These are phyloP conservation scores for Melipona beecheii DNA, from an alignment of 2,888 invertebrate genomes.

Conservation along the genomic window DNA sequence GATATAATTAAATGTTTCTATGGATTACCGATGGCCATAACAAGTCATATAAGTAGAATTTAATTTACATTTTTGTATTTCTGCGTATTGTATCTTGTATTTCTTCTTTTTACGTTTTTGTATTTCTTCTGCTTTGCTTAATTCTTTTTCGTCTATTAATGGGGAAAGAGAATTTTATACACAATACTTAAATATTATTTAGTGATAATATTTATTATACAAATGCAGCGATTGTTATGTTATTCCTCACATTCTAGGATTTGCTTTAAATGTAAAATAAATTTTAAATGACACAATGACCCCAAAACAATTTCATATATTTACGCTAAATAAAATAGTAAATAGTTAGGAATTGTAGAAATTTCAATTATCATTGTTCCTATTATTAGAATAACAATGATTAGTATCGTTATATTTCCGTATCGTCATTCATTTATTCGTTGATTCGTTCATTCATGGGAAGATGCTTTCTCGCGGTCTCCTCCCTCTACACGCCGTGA, in stretches of 20 bases:
- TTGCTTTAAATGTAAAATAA: not conserved
- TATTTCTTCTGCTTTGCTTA: not conserved
- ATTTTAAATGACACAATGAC: conserved; percentile 15
- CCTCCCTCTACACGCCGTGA: conserved; percentile 52
- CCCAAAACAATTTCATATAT: conserved; percentile 10
- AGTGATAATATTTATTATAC: not conserved
- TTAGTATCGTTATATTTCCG: conserved; percentile 37
- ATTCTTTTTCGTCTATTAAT: not conserved
- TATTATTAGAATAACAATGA: conserved; percentile 3
- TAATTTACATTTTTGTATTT: not conserved
- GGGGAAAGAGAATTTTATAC: not conserved
- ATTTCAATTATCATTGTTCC: conserved; percentile 2
- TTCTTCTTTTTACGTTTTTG: not conserved
- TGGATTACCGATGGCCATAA: not conserved
- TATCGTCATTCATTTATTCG: conserved; percentile 60
- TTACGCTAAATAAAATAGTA: not conserved
- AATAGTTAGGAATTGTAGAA: not conserved
- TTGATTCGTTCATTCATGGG: conserved; percentile 75
- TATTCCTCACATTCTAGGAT: not conserved
- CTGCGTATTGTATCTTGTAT: too few species aligned
- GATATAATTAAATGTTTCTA: not conserved
- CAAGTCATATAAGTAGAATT: not conserved
- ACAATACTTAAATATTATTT: not conserved
- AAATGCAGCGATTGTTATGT: not conserved
- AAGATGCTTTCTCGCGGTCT: conserved; percentile 69